Conservation (phyloP, 2,113 vertebrate genomes). For the Charina bottae region DNA sequence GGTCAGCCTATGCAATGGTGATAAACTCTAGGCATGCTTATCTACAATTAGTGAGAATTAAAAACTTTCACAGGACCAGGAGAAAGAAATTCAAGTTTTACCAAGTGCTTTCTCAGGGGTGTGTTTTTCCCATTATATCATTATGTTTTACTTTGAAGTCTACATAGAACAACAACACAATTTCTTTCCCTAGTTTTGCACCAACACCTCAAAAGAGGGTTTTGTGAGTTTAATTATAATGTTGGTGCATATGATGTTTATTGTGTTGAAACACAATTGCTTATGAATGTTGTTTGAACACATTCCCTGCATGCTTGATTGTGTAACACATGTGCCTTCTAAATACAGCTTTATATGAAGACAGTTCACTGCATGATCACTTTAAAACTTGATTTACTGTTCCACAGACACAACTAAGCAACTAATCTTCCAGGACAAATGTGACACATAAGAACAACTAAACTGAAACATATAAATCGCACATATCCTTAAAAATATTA, state of each 20-base stretch:
- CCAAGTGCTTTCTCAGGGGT: conserved; percentile 11
- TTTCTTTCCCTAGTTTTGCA: fast-evolving
- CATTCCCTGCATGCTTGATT: neutral
- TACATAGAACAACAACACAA: conserved; percentile 29
- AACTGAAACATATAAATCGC: conserved; percentile 78
- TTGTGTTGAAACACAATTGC: conserved; percentile 17
- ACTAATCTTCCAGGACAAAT: conserved; percentile 75
- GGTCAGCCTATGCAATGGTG: neutral
- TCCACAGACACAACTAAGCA: conserved; percentile 61
- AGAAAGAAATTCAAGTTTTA: neutral
- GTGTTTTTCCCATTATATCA: neutral
- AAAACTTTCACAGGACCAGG: neutral
- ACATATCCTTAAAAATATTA: conserved; percentile 79
- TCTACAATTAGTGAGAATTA: neutral
- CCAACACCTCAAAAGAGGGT: conserved; percentile 1
- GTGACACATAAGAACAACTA: conserved; percentile 67
- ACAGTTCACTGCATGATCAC: conserved; percentile 56
- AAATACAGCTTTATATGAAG: conserved; percentile 48
- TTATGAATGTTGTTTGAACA: conserved; percentile 34
- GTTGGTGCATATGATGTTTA: conserved; percentile 49
- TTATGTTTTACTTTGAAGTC: conserved; percentile 21
- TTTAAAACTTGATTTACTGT: conserved; percentile 69
- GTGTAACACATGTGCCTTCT: conserved; percentile 26
- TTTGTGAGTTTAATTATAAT: conserved; percentile 65
- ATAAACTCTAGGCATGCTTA: neutral